Base-by-base conservation (phyloP, 2,797 vertebrate species). In the Sphaeramia orbicularis region DNA sequence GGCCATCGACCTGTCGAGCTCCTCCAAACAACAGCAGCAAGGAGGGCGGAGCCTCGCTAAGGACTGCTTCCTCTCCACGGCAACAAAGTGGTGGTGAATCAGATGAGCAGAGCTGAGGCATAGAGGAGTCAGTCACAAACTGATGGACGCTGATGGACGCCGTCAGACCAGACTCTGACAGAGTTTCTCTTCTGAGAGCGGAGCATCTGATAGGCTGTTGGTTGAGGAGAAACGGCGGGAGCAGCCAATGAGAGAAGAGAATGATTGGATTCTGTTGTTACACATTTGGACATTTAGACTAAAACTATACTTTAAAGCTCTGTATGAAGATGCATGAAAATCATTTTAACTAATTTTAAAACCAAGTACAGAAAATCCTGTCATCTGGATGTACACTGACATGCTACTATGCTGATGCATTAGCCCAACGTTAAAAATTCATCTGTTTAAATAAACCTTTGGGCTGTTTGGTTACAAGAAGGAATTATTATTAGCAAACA, bases 1-100 rank as follows among this genome's bases (percentile, higher is more conserved):
- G 73, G 97, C 96, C 15, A 98, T 98, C 0, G 97, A 98, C 76
- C 93, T 98, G 63, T 98, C 97, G 76, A 97, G 95, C 85, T 95
- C 96, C 24, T 93, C 96, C 47, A 95, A 94, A 78, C 95, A 94
- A 2, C 80, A 81, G 30, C 78, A 95, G 91, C 78, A 88, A 80
- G 32, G 86, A 81, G n/a, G 63, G 53, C 0, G 63, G 40, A 0
- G 43, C 70, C 8, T 74, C 87, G 35, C 59, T 87, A 65, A 93
- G 91, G 62, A 74, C 85, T 6, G 71, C 75, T 59, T 62, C 84
- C 40, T 71, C 89, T 9, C 90, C 68, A 0, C 91, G 71, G 7
- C 69, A 58, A 79, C 80, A 88, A n/a, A 49, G 86, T n/a, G 14
- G 78, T 0, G 44, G 42, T 1, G 91, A 95, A 63, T 93, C 91